phyloP scores from a whole-genome alignment of 2,797 vertebrate genomes.

The Falco biarmicus region DNA sequence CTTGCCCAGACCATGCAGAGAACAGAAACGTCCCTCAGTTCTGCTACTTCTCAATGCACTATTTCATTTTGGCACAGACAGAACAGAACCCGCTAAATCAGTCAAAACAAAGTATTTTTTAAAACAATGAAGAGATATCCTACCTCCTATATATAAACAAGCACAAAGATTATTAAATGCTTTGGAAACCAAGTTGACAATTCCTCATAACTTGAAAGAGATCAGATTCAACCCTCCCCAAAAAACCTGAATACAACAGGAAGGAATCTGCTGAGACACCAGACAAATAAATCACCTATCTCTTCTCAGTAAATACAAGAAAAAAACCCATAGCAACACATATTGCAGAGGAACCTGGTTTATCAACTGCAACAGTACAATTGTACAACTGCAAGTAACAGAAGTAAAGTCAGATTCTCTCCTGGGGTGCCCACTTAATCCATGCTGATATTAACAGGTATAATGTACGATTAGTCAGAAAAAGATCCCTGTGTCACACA shows the following conservation, averaged over 20 bases:
- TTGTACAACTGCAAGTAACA: not conserved
- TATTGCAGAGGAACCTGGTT: not conserved
- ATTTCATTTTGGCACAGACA: not conserved
- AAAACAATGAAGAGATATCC: not conserved
- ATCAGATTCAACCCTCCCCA: not conserved
- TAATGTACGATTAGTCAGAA: not conserved
- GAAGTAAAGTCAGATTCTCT: not conserved
- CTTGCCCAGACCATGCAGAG: not conserved
- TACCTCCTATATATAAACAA: not conserved
- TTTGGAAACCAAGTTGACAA: not conserved
- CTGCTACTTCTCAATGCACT: not conserved
- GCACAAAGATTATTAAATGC: not conserved
- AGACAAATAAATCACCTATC: not conserved
- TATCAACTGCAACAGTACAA: not conserved
- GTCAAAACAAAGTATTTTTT: not conserved
- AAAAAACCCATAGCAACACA: not conserved
- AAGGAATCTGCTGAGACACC: not conserved
- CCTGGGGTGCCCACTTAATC: not conserved
- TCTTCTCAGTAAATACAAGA: not conserved
- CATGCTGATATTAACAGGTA: not conserved
- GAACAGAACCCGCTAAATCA: not conserved
- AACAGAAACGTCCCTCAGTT: not conserved
- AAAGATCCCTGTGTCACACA: not conserved
- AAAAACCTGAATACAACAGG: not conserved
- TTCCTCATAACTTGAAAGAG: not conserved